A percentile compares a stretch with the other conserved stretches of the same genome.
These are phyloP conservation scores for Spheniscus mendiculus DNA, from an alignment of 2,113 vertebrate species.

Conservation along the genomic window DNA sequence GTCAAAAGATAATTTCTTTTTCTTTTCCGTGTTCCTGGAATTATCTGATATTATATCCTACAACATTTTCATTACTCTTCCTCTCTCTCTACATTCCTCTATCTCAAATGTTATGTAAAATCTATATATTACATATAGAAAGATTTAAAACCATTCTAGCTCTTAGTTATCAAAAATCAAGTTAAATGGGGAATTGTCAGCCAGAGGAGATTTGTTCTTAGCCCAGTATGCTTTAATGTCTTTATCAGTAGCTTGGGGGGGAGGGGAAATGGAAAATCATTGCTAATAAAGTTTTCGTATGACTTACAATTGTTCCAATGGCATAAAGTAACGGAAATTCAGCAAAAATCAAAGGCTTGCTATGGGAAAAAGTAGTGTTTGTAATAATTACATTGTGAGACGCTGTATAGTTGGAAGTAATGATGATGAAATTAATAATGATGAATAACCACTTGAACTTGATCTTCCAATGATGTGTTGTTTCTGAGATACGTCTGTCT, in stretches of 20 bases:
- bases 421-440: not conserved
- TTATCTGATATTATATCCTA: not conserved
- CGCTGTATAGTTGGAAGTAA: not conserved
- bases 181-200: not conserved
- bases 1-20: not conserved
- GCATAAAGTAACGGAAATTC: not conserved
- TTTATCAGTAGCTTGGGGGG: not conserved
- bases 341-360: not conserved
- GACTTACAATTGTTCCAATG: not conserved
- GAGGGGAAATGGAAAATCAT: not conserved
- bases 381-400: not conserved
- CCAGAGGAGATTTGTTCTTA: not conserved
- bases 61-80: not conserved
- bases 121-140: not conserved
- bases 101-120: not conserved
- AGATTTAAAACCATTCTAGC: not conserved
- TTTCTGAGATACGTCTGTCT: not conserved
- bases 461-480: not conserved
- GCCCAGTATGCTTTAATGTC: not conserved
- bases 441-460: not conserved
- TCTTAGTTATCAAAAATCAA: not conserved
- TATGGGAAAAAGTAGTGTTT: not conserved
- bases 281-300: not conserved
- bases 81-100: not conserved
- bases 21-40: not conserved